These are phyloP conservation scores for Paracentrotus lividus DNA, from an alignment of 53 echinoderm and acorn worm genomes.

Conservation along the genomic window DNA sequence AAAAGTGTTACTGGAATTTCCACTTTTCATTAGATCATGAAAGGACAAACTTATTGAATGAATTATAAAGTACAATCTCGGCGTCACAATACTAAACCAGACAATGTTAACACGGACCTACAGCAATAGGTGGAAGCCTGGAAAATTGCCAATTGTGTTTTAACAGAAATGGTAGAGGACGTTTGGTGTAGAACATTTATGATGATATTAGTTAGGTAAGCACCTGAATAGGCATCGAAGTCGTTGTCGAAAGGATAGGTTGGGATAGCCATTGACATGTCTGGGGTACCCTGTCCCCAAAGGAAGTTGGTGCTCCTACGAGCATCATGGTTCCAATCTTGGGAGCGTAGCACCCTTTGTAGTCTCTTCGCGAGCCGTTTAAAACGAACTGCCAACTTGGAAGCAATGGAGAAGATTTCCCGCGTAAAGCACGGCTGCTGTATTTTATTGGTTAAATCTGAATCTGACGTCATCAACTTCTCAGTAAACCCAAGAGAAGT, in stretches of 20 bases:
- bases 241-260: conserved; percentile 58
- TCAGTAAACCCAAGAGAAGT: conserved; percentile 35
- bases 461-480: conserved; percentile 50
- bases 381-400: conserved; percentile 1
- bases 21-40: background rate
- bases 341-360: conserved; percentile 41
- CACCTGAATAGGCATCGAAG: conserved; percentile 68
- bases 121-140: background rate
- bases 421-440: conserved; percentile 25
- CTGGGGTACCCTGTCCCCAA: conserved; percentile 66
- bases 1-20: conserved; percentile 3
- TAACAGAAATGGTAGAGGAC: conserved; percentile 23
- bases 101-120: conserved; percentile 9
- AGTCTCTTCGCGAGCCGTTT: conserved; percentile 54
- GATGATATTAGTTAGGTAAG: conserved; percentile 52
- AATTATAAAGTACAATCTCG: background rate
- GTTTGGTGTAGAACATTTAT: conserved; percentile 41
- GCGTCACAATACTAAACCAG: background rate
- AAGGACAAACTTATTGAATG: conserved; percentile 40
- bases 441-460: conserved; percentile 56
- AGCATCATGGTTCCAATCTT: conserved; percentile 68
- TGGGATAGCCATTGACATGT: conserved; percentile 55
- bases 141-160: conserved; percentile 43
- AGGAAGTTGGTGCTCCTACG: conserved; percentile 60
- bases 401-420: conserved; percentile 42